phyloP scores from a whole-genome alignment of 1,140 invertebrate species.

The Calycopis cecrops region DNA sequence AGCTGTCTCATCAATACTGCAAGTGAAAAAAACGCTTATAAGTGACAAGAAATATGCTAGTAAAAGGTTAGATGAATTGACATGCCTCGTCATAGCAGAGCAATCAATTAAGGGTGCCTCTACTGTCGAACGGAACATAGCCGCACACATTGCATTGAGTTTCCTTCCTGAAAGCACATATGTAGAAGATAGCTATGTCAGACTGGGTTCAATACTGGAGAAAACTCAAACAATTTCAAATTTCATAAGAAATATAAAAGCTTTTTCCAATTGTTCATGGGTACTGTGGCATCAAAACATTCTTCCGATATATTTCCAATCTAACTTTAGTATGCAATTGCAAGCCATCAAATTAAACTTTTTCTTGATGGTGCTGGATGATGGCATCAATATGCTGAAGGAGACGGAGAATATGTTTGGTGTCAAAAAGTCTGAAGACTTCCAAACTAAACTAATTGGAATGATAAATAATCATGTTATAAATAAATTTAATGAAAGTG shows the following conservation, averaged over 20 bases:
- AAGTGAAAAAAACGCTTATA: slow-evolving; percentile 69
- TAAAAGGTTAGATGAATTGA: slow-evolving; percentile 76
- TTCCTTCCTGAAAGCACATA: slow-evolving; percentile 77
- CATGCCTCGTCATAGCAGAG: slow-evolving; percentile 84
- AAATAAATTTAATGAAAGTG: slow-evolving; percentile 86
- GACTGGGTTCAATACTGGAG: slow-evolving; percentile 75
- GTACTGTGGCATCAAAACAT: slow-evolving; percentile 90
- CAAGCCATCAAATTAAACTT: slow-evolving; percentile 80
- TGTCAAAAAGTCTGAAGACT: slow-evolving; percentile 40
- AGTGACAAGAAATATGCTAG: slow-evolving; percentile 69
- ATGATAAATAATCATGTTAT: slow-evolving; percentile 75
- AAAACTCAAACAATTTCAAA: slow-evolving; percentile 79
- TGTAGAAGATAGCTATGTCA: slow-evolving; percentile 72
- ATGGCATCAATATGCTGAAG: slow-evolving; percentile 70
- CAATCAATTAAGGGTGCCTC: slow-evolving; percentile 82
- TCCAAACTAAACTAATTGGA: slow-evolving; percentile 45
- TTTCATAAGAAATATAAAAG: slow-evolving; percentile 76
- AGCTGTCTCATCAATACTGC: slow-evolving; percentile 76
- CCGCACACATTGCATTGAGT: slow-evolving; percentile 81
- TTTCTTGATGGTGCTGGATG: slow-evolving; percentile 79
- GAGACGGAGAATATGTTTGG: slow-evolving; percentile 48
- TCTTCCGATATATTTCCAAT: slow-evolving; percentile 85
- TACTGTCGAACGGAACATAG: slow-evolving; percentile 79
- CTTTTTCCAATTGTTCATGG: slow-evolving; percentile 83
- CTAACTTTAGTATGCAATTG: slow-evolving; percentile 79